phyloP scores from a whole-genome alignment of 2,797 vertebrate genomes.

The Sebastes diploproa region DNA sequence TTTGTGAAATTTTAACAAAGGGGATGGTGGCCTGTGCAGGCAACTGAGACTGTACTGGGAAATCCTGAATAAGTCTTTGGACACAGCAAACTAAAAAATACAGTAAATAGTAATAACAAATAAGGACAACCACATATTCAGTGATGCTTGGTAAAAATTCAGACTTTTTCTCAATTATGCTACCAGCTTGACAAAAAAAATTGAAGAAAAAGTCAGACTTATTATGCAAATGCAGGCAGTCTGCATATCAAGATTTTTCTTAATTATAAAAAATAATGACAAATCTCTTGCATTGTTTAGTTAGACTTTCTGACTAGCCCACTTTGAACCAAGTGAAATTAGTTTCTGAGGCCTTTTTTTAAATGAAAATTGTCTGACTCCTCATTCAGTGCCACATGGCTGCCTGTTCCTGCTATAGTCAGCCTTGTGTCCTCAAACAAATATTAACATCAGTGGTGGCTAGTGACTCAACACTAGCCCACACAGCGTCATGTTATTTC shows the following conservation, averaged over 20 bases:
- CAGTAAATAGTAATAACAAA: neutral
- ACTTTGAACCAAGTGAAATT: neutral
- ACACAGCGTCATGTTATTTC: too few relatives aligned
- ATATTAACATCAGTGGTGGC: neutral
- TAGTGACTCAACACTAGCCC: too few relatives aligned
- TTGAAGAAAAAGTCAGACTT: neutral
- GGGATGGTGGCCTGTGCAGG: neutral
- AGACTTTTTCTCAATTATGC: neutral
- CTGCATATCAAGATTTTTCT: neutral
- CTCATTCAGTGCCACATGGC: neutral
- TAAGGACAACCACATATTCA: neutral
- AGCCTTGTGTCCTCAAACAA: neutral
- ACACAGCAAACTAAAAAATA: neutral
- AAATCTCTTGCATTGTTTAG: neutral
- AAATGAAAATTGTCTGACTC: neutral
- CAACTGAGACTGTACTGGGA: neutral
- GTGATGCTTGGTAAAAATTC: neutral
- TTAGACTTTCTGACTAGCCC: neutral
- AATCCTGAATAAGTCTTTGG: neutral
- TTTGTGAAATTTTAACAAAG: constrained; percentile 30
- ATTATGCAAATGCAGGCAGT: neutral
- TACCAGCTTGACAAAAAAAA: neutral
- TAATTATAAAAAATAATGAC: neutral
- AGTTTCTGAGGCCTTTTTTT: neutral
- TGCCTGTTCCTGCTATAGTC: neutral